Evolutionary conservation across 1,140 invertebrate genomes (phyloP).

Genomic region (Drosophila ohnishii): DNA sequence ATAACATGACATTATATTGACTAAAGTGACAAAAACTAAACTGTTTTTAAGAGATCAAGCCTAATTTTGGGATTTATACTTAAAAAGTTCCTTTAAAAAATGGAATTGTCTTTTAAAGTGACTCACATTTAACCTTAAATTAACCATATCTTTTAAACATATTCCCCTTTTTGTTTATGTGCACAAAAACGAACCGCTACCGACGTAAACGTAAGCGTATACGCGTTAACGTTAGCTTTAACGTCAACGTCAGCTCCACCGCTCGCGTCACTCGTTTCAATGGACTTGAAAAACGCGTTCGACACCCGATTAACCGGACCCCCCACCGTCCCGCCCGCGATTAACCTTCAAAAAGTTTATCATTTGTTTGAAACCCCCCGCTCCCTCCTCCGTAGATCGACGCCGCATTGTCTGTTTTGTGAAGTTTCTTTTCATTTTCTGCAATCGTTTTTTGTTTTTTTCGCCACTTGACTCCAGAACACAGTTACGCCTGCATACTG

Average conservation of each 20-base stretch:
- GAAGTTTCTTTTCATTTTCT: constrained; percentile 27
- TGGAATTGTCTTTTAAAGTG: background rate
- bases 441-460: constrained; percentile 4
- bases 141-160: background rate
- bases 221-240: constrained; percentile 7
- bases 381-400: constrained; percentile 8
- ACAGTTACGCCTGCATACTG: constrained; percentile 31
- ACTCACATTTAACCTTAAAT: background rate
- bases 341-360: constrained; percentile 72
- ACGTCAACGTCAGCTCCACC: constrained; percentile 10
- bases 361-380: constrained; percentile 16
- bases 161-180: constrained; percentile 1
- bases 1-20: background rate
- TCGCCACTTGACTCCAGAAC: constrained; percentile 13
- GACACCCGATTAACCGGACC: constrained; percentile 53
- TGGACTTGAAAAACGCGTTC: constrained; percentile 81
- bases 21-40: background rate
- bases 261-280: constrained; percentile 41
- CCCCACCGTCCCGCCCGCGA: constrained; percentile 29
- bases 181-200: constrained; percentile 12
- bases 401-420: constrained; percentile 51
- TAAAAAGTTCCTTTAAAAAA: background rate
- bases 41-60: no score
- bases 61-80: background rate
- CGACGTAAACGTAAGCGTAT: constrained; percentile 21